Conservation (phyloP, 2,113 vertebrate species). For the Channa argus region DNA sequence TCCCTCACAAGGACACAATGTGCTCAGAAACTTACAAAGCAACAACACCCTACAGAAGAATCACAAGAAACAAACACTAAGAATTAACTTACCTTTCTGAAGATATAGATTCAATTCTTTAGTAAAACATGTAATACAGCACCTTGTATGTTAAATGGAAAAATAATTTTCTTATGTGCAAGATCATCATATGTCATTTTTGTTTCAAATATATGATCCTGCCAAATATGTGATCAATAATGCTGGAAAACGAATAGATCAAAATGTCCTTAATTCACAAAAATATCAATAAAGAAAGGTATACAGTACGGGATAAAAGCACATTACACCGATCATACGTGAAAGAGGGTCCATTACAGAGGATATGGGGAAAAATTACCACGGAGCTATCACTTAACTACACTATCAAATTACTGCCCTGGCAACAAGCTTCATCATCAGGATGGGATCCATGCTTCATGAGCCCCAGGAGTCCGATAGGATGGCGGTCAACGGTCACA, state of each 20-base stretch:
- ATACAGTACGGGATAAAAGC: conserved; percentile 44
- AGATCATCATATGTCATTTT: conserved; percentile 26
- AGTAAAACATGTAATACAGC: not conserved
- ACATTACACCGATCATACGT: conserved; percentile 42
- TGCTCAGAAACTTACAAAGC: not conserved
- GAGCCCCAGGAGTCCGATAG: conserved; percentile 63
- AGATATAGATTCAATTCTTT: not conserved
- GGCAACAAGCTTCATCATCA: conserved; percentile 56
- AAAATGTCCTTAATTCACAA: conserved; percentile 55
- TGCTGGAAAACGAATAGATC: conserved; percentile 44
- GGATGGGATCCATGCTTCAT: conserved; percentile 55
- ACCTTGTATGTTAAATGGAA: not conserved
- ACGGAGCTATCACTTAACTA: conserved; percentile 48
- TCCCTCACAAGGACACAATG: conserved; percentile 52
- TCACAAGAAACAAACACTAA: not conserved
- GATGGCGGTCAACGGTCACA: conserved; percentile 67
- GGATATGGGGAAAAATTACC: conserved; percentile 50
- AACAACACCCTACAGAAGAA: not conserved
- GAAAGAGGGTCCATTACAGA: conserved; percentile 47
- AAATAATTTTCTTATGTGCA: conserved; percentile 2
- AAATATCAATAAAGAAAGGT: conserved; percentile 55
- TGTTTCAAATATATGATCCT: conserved; percentile 35
- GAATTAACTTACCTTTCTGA: not conserved
- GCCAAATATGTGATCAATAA: conserved; percentile 41
- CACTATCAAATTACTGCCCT: conserved; percentile 62